Evolutionary conservation across 37 sponge, comb jelly and placozoan genomes (phyloP).

Genomic region (Cladorhizidae sp.): DNA sequence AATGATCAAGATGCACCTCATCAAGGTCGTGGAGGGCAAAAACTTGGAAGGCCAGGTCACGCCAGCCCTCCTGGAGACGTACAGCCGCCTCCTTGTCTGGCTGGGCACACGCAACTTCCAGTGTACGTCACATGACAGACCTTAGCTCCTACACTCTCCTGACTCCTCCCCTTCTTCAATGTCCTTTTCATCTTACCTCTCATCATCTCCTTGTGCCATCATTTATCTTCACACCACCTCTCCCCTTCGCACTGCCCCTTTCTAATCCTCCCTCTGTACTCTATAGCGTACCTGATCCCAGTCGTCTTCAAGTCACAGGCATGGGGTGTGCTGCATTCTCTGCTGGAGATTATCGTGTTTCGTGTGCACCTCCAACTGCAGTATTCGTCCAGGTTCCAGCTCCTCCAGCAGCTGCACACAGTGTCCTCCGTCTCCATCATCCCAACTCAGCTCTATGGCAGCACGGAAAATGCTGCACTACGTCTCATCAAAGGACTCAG

Average conservation of each 20-base stretch:
- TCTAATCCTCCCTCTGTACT: no score
- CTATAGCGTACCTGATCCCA: constrained; percentile 64
- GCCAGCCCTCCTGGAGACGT: constrained; percentile 66
- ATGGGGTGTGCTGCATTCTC: constrained; percentile 67
- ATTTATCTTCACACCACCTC: no score
- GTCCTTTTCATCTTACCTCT: no score
- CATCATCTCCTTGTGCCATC: background rate
- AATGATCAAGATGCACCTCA: constrained; percentile 48
- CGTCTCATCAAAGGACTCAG: constrained; percentile 48
- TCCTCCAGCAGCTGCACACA: constrained; percentile 62
- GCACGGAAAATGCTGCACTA: constrained; percentile 62
- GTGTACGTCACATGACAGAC: constrained; percentile 37
- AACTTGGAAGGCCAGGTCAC: constrained; percentile 11
- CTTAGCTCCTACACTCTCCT: no score
- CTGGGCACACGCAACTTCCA: constrained; percentile 66
- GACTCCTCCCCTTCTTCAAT: no score
- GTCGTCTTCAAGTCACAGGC: constrained; percentile 56
- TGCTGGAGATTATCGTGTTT: constrained; percentile 73
- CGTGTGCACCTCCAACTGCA: constrained; percentile 74
- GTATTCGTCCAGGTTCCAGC: constrained; percentile 46
- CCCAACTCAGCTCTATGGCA: constrained; percentile 63
- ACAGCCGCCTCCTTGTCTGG: constrained; percentile 63
- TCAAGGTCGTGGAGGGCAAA: constrained; percentile 39
- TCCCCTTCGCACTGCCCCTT: background rate
- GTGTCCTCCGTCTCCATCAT: constrained; percentile 62